Evolutionary conservation across 2,888 invertebrate genomes (phyloP), one percentile per base, ranked within the genome.

Genomic region (Octodonta nipae): DNA sequence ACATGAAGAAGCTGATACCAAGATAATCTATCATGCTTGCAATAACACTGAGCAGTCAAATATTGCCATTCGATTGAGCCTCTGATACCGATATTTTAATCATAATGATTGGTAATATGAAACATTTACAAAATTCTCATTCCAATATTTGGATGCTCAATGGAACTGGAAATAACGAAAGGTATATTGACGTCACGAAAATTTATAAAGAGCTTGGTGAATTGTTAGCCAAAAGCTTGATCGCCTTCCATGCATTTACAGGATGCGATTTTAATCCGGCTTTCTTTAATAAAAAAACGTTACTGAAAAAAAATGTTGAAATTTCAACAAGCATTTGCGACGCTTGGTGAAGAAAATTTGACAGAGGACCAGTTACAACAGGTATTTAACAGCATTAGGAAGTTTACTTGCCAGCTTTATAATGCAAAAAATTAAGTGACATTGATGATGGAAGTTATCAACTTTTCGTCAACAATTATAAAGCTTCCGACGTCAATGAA

Each of bases 81-180:
- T 40, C 39, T 32, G 43, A 45, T 36, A 45, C 43, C 15, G 44
- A 46, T 40, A 36, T 48, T 30, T 16, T 37, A n/a, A 33, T 38
- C 6, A 48, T 49, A 17, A 45, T 47, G 44, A 17, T 48, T 8
- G 48, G 41, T 10, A 29, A 49, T 33, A 43, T 47, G 46, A 13
- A 29, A 35, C 25, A 42, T 33, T 38, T 43, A 27, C 34, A 45
- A 42, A 38, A 39, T 38, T 11, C 30, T 35, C 20, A 31, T 34
- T 44, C 41, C 2, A 31, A 39, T 28, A 34, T 45, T 24, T 43
- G 45, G 43, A 33, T 49, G 27, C 22, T 31, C 4, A 30, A 32
- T 26, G 45, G 42, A 11, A 46, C 44, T 10, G 43, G 43, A 15
- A 48, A 46, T 26, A 40, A 47, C 7, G 12, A 33, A 33, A 26